phyloP scores from a whole-genome alignment of 2,797 vertebrate species.

The Enteromius radiatus region DNA sequence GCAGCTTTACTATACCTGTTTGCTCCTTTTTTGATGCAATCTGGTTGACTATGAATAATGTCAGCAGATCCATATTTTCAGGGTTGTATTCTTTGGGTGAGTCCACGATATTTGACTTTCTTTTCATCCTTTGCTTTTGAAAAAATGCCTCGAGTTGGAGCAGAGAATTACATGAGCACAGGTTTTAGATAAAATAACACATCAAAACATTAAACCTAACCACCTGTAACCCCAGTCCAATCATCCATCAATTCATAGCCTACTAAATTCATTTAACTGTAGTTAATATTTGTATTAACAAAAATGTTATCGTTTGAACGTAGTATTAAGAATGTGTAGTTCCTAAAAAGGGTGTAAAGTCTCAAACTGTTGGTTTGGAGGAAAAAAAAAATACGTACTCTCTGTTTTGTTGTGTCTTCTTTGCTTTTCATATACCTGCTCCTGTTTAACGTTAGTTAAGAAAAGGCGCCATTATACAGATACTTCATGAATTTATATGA shows the following conservation, averaged over 20 bases:
- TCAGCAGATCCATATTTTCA: constrained; percentile 88
- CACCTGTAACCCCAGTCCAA: neutral
- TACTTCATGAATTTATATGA: neutral
- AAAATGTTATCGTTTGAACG: neutral
- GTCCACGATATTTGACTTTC: constrained; percentile 63
- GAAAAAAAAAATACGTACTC: constrained; percentile 63
- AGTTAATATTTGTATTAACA: neutral
- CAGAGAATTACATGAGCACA: neutral
- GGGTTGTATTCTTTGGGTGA: constrained; percentile 64
- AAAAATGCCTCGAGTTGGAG: constrained; percentile 75
- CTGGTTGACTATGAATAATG: constrained; percentile 90
- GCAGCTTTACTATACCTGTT: constrained; percentile 72
- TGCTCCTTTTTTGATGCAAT: constrained; percentile 85
- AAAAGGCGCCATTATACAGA: neutral
- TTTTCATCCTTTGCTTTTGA: constrained; percentile 76
- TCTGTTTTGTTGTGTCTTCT: constrained; percentile 73
- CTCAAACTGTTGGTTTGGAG: neutral
- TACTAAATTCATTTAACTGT: neutral
- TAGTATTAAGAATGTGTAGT: neutral
- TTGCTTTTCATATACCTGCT: constrained; percentile 72
- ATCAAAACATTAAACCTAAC: neutral
- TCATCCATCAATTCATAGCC: neutral
- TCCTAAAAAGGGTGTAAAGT: neutral
- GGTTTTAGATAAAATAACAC: neutral
- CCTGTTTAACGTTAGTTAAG: constrained; percentile 60